A percentile compares a stretch with the other conserved stretches of the same genome.
Conservation (phyloP, 2,888 invertebrate genomes). For the Tipula unca region DNA sequence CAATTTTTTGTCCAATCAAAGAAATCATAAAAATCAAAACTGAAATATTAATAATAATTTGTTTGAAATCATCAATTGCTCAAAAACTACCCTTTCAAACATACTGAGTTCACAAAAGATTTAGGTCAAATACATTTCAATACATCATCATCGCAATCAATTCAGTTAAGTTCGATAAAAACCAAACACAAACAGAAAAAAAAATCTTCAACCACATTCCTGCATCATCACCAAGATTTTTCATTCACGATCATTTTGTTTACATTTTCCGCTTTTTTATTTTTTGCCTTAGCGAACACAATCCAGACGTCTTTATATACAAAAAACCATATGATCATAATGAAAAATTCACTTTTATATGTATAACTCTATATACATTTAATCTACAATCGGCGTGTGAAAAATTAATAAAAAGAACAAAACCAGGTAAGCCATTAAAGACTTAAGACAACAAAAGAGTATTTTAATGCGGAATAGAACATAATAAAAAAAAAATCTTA, state of each 20-base stretch:
- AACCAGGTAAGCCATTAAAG: not conserved
- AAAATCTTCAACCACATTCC: not conserved
- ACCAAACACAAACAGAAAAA: not conserved
- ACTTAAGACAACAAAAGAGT: not conserved
- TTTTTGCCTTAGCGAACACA: not conserved
- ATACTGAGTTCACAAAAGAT: not conserved
- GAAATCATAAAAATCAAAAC: too few species aligned
- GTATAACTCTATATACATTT: not conserved
- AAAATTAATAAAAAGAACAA: not conserved
- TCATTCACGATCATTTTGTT: not conserved
- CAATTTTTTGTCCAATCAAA: too few species aligned
- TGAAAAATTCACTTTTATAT: not conserved
- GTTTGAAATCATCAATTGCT: too few species aligned
- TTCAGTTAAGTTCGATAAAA: not conserved
- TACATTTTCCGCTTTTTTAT: not conserved
- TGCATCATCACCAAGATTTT: not conserved
- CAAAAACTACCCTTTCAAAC: too few species aligned
- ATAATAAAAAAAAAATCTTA: not conserved
- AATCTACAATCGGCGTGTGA: not conserved
- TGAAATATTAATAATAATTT: too few species aligned
- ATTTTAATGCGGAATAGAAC: not conserved
- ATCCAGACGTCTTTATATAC: not conserved
- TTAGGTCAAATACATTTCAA: not conserved
- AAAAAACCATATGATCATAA: not conserved
- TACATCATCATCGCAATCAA: not conserved